Base-by-base conservation (phyloP, 2,797 vertebrate genomes). In the Distichodus sexfasciatus region DNA sequence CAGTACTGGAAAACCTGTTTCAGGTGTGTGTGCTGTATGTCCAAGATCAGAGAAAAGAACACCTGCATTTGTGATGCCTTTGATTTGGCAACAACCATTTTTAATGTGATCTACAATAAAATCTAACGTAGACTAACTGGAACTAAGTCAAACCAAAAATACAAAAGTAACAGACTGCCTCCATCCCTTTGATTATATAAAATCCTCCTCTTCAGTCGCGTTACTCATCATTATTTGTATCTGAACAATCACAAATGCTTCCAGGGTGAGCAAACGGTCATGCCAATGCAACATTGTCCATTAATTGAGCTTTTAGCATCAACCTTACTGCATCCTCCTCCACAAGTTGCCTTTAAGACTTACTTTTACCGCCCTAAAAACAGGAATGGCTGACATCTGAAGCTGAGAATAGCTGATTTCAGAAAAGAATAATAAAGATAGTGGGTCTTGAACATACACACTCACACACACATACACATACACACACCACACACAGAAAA, bases 371-470 rank as follows among this genome's bases (percentile, higher is more conserved):
- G 36, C 9, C 26, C 15, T 1, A 40, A 58, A 15, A 10, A 36
- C 14, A 5, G 14, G 6, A 23, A 40, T 58, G 19, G 3, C 54
- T 26, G 26, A 58, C 10, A 31, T 41, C n/a, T 46, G 33, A 41
- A 26, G 44, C 35, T 46, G 60, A 41, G 23, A 31, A 14, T 48
- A 29, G 50, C 35, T 43, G 15, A 51, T 46, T 60, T 69, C 33
- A 61, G 3, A 36, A n/a, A 69, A 31, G 44, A 41, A 69, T 60
- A 69, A 51, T n/a, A 63, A 55, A 14, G 23, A 12, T n/a, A 6
- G 1, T n/a, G 28, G 10, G n/a, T 35, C 48, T 24, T 6, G 35
- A 43, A 31, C 21, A 33, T 8, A 14, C 24, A 29, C 7, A 33
- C 26, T 33, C 23, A 69, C 28, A 53, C 31, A 35, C 36, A 43